A percentile compares a stretch with the other conserved stretches of the same genome.
These are phyloP conservation scores for Ceyx cyanopectus DNA, from an alignment of 2,113 vertebrate species.

Conservation along the genomic window DNA sequence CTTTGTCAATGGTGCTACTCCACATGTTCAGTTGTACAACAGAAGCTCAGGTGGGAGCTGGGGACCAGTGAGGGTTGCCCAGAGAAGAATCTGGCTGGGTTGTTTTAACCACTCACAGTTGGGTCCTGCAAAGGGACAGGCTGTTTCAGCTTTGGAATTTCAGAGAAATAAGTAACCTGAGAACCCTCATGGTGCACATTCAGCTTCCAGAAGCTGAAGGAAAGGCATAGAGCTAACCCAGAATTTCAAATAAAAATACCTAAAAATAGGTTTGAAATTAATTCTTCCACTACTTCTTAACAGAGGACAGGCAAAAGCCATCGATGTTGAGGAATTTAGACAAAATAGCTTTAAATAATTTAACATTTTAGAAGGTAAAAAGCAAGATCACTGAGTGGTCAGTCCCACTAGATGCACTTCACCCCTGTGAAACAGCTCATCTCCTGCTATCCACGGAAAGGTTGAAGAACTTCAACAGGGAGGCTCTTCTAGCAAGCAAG, in stretches of 20 bases:
- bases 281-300: not conserved
- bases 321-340: not conserved
- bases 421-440: not conserved
- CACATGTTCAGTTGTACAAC: not conserved
- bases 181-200: not conserved
- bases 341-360: not conserved
- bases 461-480: not conserved
- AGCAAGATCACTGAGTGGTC: not conserved
- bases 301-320: not conserved
- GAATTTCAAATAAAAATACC: not conserved
- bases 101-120: not conserved
- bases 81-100: not conserved
- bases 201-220: not conserved
- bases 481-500: not conserved
- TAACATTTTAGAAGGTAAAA: not conserved
- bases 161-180: not conserved
- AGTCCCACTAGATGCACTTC: not conserved
- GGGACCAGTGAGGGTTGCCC: not conserved
- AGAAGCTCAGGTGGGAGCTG: not conserved
- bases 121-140: not conserved
- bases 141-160: not conserved
- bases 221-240: not conserved
- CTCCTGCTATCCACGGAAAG: not conserved
- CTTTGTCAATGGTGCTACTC: not conserved
- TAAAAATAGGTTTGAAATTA: not conserved